phyloP scores from a whole-genome alignment of 2,888 invertebrate genomes.

The Stictocephala bisonia region DNA sequence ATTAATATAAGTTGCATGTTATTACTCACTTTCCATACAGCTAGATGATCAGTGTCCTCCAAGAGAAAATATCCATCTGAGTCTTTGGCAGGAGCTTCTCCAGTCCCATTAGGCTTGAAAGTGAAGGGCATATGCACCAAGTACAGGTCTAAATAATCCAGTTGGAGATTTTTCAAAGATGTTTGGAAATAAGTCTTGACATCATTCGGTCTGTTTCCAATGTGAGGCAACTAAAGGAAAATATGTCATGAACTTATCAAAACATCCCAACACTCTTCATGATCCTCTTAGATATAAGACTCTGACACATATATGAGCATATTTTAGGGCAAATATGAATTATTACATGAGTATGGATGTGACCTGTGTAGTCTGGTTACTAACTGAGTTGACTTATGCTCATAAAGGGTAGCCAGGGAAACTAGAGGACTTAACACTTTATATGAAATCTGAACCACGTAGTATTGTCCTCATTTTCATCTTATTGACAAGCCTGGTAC shows the following conservation, averaged over 20 bases:
- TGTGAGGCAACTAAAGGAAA: conserved; percentile 73
- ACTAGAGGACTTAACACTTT: not conserved
- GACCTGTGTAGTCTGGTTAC: too few species aligned
- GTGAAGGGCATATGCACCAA: conserved; percentile 82
- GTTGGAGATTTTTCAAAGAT: conserved; percentile 73
- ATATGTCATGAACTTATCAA: not conserved
- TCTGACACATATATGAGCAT: too few species aligned
- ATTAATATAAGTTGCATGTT: too few species aligned
- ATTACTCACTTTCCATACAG: conserved; percentile 75
- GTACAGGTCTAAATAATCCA: conserved; percentile 81
- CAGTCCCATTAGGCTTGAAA: conserved; percentile 69
- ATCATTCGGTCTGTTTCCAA: conserved; percentile 74
- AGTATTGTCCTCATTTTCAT: too few species aligned
- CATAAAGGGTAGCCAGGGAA: too few species aligned
- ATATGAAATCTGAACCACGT: too few species aligned
- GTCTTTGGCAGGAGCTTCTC: conserved; percentile 69
- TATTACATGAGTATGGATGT: too few species aligned
- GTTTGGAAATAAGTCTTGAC: conserved; percentile 74
- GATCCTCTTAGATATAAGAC: not conserved
- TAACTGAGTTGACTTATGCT: too few species aligned
- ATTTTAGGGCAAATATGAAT: too few species aligned
- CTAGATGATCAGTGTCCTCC: conserved; percentile 74
- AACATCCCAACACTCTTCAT: not conserved
- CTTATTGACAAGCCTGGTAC: too few species aligned
- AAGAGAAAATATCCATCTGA: conserved; percentile 71